Evolutionary conservation across 2,797 vertebrate genomes (phyloP), one percentile per base, ranked within the genome.

Genomic region (Agapornis canus): DNA sequence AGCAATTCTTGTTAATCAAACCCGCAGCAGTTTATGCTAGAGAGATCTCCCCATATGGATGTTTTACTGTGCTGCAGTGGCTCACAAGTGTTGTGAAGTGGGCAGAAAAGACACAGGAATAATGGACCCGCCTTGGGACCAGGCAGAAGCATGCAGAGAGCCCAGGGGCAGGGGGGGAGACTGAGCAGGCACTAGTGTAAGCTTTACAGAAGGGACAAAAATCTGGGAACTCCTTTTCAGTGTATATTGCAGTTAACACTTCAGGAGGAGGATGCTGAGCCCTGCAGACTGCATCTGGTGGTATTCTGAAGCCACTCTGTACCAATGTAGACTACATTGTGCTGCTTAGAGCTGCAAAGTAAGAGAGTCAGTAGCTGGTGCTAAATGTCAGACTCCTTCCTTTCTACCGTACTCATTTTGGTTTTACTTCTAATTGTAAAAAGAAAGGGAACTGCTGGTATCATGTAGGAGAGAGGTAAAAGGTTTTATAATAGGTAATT

Each of bases 311-410:
- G 82, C 9, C 59, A 11, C 20, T 45, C 88, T 52, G 32, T 35
- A 37, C 18, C 52, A 13, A 5, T 6, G 19, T 2, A 29, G 35
- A 18, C 10, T 27, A 6, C 39, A 32, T 10, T 0, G 3, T 32
- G 39, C 66, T 79, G 45, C n/a, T 40, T 5, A 6, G 27, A 65
- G 35, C 47, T 66, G 40, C 63, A 69, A 69, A 84, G 40, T 54
- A 23, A n/a, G 39, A 31, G 14, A 49, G 35, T 31, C 25, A 31
- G 21, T 31, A 19, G 49, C 42, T 40, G 75, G 59, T 1, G 2
- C 9, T 4, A 13, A 45, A 61, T 57, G 17, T 48, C 69, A 71
- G 42, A 10, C 26, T 27, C 7, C 27, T 65, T 70, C 27, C 35
- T 48, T 35, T 86, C 49, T 43, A 11, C 27, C 17, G 2, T 8